Evolutionary conservation across 1,140 invertebrate genomes (phyloP).

Genomic region (Phocides pigmalion): DNA sequence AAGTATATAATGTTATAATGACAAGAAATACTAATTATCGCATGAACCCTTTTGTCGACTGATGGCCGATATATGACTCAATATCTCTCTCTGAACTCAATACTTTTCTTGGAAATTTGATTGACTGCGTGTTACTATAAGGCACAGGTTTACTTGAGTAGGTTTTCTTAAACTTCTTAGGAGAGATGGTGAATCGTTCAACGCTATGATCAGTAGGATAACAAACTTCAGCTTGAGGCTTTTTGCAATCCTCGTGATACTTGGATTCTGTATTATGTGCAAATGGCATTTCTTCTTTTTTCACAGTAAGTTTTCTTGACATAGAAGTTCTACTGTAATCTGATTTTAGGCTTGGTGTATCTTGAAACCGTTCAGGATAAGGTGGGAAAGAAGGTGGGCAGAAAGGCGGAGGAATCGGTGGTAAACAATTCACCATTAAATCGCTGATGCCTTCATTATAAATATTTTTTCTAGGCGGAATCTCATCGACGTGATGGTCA

Average conservation of each 20-base stretch:
- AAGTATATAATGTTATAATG: too few relatives aligned
- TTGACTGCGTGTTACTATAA: conserved; percentile 23
- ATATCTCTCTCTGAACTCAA: conserved; percentile 55
- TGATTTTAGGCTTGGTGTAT: conserved; percentile 6
- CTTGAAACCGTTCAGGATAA: conserved; percentile 1
- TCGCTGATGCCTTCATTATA: conserved; percentile 50
- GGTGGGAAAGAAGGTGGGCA: too few relatives aligned
- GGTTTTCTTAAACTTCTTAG: conserved; percentile 18
- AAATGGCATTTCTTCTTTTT: conserved; percentile 24
- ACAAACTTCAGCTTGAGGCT: neutral
- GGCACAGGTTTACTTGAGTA: conserved; percentile 13
- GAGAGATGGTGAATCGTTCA: conserved; percentile 1
- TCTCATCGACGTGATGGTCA: neutral
- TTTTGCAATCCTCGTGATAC: conserved; percentile 41
- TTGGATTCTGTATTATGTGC: conserved; percentile 39
- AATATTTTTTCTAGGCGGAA: conserved; percentile 33
- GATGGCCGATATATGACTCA: conserved; percentile 39
- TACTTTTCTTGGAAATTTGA: conserved; percentile 53
- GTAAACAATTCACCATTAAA: conserved; percentile 26
- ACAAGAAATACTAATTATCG: neutral
- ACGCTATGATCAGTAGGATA: neutral
- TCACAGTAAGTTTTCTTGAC: neutral
- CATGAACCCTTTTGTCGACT: neutral
- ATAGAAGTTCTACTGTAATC: conserved; percentile 14
- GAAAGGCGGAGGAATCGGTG: neutral